Base-by-base conservation (phyloP, 1,140 invertebrate species). In the Colletes latitarsis region DNA sequence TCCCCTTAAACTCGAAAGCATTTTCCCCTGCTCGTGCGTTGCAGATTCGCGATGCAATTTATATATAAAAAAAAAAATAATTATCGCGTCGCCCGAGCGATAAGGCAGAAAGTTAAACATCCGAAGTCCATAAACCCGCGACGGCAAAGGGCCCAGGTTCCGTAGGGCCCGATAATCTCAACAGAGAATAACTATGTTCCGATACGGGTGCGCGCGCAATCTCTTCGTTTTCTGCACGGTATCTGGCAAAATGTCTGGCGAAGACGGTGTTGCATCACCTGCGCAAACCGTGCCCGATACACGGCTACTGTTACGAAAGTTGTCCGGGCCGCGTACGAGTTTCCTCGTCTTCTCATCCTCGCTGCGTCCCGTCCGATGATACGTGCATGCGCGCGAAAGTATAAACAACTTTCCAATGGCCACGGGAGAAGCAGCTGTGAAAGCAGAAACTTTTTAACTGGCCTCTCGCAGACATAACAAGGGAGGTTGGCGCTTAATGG, bases 381-480 rank as follows among this genome's bases (percentile, higher is more conserved):
- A 58, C 69, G 49, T n/a, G 55, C 41, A 46, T 41, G 55, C 55
- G 69, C 72, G 73, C 76, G 77, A 86, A 77, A 87, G 82, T 87
- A 82, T 79, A 87, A 87, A 87, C 84, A 87, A 87, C 86, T 87
- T 87, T 87, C 86, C 60, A 82, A 77, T 74, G 52, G 46, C 1
- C 77, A 69, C 62, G 19, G 70, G 72, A 64, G 58, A 58, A 78
- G 78, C 85, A 87, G 86, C 85, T 87, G 86, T 86, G 86, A 86
- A 87, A 86, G 86, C 84, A 79, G 85, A 82, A 87, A 76, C 75
- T 87, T 84, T 86, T 86, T 81, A 81, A 81, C 57, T 62, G 41
- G 58, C 19, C 14, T 78, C 43, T 49, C 46, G 52, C 46, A 60
- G 71, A 57, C 60, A 41, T 77, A 77, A 78, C 68, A 58, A 75